phyloP scores from a whole-genome alignment of 2,113 vertebrate genomes.

The Nestor notabilis region DNA sequence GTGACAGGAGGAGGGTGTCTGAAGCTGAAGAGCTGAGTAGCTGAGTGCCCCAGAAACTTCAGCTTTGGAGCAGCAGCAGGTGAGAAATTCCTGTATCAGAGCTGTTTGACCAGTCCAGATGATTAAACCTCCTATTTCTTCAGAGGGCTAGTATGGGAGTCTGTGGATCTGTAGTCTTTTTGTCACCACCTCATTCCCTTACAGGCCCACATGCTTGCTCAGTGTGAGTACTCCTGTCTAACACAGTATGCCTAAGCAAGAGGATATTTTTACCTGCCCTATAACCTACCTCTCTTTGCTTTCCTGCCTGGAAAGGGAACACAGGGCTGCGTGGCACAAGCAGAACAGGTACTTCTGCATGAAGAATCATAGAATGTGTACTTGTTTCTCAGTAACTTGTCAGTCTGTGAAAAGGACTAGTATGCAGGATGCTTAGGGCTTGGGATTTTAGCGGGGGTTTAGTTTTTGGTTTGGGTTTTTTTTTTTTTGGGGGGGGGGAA shows the following conservation, averaged over 20 bases:
- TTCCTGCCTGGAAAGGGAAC: background rate
- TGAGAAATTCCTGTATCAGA: background rate
- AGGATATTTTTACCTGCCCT: background rate
- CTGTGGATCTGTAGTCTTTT: background rate
- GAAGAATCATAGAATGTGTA: background rate
- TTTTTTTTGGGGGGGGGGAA: rapidly evolving
- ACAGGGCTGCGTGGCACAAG: rapidly evolving
- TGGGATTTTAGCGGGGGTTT: rapidly evolving
- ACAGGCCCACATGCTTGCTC: rapidly evolving
- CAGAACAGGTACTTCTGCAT: background rate
- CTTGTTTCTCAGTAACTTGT: background rate
- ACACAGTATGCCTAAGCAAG: background rate
- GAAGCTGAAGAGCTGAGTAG: background rate
- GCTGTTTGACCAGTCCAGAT: background rate
- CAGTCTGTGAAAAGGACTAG: background rate
- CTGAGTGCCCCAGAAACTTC: background rate
- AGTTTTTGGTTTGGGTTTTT: background rate
- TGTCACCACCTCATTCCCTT: background rate
- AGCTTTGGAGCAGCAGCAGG: background rate
- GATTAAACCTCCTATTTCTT: background rate
- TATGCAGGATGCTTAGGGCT: background rate
- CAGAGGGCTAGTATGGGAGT: background rate
- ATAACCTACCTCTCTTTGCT: background rate
- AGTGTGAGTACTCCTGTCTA: background rate
- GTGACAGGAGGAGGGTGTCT: background rate